Evolutionary conservation across 2,888 invertebrate genomes (phyloP).

Genomic region (Pyrocoelia pectoralis): DNA sequence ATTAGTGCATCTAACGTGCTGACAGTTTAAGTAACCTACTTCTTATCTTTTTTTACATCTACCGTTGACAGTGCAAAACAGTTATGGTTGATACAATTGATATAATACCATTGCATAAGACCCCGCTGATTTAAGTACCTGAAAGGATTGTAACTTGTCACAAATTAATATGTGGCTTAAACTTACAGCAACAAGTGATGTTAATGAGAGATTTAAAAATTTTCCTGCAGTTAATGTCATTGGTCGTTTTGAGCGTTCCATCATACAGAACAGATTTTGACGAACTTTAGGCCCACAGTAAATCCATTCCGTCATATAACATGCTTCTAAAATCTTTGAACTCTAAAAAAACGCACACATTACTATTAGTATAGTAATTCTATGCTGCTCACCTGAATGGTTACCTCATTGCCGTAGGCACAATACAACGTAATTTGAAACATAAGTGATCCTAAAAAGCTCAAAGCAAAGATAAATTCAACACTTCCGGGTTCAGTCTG

Average conservation of each 20-base stretch:
- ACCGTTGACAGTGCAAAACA: too few species aligned
- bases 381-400: slow-evolving; percentile 38
- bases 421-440: slow-evolving; percentile 45
- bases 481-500: slow-evolving; percentile 1
- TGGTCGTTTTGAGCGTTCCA: slow-evolving; percentile 46
- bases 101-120: slow-evolving; percentile 22
- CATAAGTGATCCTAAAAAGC: slow-evolving; percentile 39
- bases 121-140: slow-evolving; percentile 21
- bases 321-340: slow-evolving; percentile 40
- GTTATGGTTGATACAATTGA: slow-evolving; percentile 16
- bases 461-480: slow-evolving; percentile 11
- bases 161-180: not conserved
- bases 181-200: slow-evolving; percentile 39
- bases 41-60: too few species aligned
- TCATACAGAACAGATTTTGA: slow-evolving; percentile 44
- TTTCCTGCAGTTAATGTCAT: slow-evolving; percentile 44
- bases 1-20: too few species aligned
- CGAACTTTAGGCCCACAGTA: slow-evolving; percentile 34
- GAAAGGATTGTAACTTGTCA: not conserved
- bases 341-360: slow-evolving; percentile 39
- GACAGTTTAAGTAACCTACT: too few species aligned
- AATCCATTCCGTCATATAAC: slow-evolving; percentile 45
- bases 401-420: slow-evolving; percentile 47
- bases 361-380: not conserved
- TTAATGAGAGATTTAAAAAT: slow-evolving; percentile 44